Evolutionary conservation across 2,113 vertebrate species (phyloP).

Genomic region (Proterorhinus semilunaris): DNA sequence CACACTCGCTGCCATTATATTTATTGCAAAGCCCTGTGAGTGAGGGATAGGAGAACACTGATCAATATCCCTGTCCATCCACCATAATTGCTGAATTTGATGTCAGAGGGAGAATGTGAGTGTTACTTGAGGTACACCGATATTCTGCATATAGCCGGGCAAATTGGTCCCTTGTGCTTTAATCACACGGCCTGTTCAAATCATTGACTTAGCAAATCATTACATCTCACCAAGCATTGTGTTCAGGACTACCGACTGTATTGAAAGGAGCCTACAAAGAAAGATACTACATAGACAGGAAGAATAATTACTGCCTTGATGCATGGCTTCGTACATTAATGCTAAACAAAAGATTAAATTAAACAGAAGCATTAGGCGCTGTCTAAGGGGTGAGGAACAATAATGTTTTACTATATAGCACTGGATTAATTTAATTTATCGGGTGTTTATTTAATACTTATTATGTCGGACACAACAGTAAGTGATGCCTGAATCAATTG

Average conservation of each 20-base stretch:
- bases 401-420: slow-evolving; percentile 50
- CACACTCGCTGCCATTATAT: slow-evolving; percentile 63
- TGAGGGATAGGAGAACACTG: slow-evolving; percentile 31
- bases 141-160: slow-evolving; percentile 61
- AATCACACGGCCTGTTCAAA: slow-evolving; percentile 67
- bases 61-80: slow-evolving; percentile 68
- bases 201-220: slow-evolving; percentile 74
- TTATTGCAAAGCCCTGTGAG: slow-evolving; percentile 48
- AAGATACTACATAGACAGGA: slow-evolving; percentile 37
- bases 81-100: slow-evolving; percentile 67
- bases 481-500: slow-evolving; percentile 91
- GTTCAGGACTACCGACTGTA: slow-evolving; percentile 51
- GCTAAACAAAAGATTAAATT: slow-evolving; percentile 69
- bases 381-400: slow-evolving; percentile 47
- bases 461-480: slow-evolving; percentile 83
- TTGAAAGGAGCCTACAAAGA: slow-evolving; percentile 54
- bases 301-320: slow-evolving; percentile 54
- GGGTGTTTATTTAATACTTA: slow-evolving; percentile 91
- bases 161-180: slow-evolving; percentile 73
- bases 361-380: slow-evolving; percentile 38
- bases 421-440: slow-evolving; percentile 94
- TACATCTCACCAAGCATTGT: slow-evolving; percentile 60
- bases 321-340: slow-evolving; percentile 48
- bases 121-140: slow-evolving; percentile 49
- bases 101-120: slow-evolving; percentile 60